Base-by-base conservation (phyloP, 2,888 invertebrate species). In the Cordilura impudica region DNA sequence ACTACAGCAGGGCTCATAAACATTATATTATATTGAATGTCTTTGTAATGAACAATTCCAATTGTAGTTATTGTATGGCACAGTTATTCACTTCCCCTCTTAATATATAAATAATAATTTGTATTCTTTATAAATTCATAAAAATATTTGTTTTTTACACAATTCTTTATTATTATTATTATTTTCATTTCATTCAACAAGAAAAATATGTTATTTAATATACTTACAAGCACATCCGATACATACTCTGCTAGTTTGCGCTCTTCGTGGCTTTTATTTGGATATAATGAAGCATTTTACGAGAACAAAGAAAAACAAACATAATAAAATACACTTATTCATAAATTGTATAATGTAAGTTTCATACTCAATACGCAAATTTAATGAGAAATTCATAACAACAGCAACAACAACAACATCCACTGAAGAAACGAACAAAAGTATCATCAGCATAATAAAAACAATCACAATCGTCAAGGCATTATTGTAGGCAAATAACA, bases 401-500 rank as follows among this genome's bases (percentile, higher is more conserved):
- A 12, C n/a, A 53, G n/a, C 39, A 67, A n/a, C 23, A 58, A 58
- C 29, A 43, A 49, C 18, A 31, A 49, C 19, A 19, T 5, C 18
- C 18, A 29, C 2, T 2, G 31, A 35, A 45, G 21, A 12, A 49
- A 14, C n/a, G 7, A 26, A 39, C 35, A 10, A 2, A 47, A 4
- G n/a, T 65, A 23, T 47, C 31, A 43, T 31, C 31, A 10, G 26
- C 31, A 47, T 47, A 45, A 54, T 63, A 51, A 14, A 23, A 51
- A 23, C n/a, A 21, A 31, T n/a, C 14, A 29, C n/a, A n/a, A n/a
- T n/a, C n/a, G 26, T 53, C 4, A 31, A 51, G 51, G 18, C 60
- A 60, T 66, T n/a, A n/a, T n/a, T 60, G 53, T 35, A 58, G 61
- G 66, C 66, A 66, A 56, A 65, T 61, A 77, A 45, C 23, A n/a